These are phyloP conservation scores for Ceraclea dissimilis DNA, from an alignment of 2,888 invertebrate species.

Conservation along the genomic window DNA sequence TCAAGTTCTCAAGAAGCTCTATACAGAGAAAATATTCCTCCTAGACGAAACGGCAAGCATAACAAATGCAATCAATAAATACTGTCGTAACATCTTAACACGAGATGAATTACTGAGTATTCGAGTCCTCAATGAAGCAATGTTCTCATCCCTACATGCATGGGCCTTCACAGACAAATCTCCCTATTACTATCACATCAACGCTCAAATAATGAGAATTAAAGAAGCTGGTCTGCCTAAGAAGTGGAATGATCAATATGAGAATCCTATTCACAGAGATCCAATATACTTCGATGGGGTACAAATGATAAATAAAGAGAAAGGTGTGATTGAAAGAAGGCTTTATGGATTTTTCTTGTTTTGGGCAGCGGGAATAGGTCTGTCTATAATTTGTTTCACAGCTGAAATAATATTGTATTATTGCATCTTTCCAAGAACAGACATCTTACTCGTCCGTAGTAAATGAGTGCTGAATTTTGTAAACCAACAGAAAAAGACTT, in stretches of 20 bases:
- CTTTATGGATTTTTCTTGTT: neutral
- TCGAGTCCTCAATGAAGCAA: neutral
- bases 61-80: neutral
- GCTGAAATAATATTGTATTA: no score
- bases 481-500: no score
- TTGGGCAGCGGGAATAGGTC: neutral
- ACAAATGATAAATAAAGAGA: neutral
- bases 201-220: neutral
- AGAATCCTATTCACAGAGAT: neutral
- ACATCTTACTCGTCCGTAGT: no score
- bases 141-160: neutral
- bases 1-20: neutral
- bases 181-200: neutral
- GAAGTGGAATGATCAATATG: neutral
- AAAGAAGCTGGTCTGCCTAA: neutral
- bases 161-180: neutral
- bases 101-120: neutral
- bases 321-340: neutral
- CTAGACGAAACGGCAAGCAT: neutral
- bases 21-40: neutral
- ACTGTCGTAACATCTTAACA: neutral
- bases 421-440: no score
- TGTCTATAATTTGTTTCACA: no score
- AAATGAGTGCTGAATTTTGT: no score
- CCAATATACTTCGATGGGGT: neutral